phyloP scores from a whole-genome alignment of 2,888 invertebrate genomes.

The Drosophila dives region DNA sequence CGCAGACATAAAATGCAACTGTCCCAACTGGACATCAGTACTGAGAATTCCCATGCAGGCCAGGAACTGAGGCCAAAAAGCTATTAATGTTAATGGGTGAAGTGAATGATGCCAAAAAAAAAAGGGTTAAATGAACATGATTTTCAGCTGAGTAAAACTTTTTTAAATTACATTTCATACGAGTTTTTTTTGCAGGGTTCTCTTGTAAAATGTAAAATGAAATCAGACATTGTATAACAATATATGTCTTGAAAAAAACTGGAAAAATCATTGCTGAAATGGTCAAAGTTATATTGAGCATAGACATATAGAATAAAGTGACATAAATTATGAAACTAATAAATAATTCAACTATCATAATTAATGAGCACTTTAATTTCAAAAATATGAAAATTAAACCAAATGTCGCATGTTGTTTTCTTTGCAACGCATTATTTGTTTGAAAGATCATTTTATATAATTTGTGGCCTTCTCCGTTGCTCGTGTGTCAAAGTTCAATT shows the following conservation, averaged over 20 bases:
- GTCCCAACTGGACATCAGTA: conserved; percentile 27
- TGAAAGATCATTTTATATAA: conserved; percentile 45
- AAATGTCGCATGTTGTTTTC: conserved; percentile 7
- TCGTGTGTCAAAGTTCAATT: conserved; percentile 82
- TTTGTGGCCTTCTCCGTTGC: conserved; percentile 30
- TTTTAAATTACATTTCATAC: neutral
- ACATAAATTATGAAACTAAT: neutral
- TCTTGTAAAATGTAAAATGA: neutral
- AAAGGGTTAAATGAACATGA: neutral
- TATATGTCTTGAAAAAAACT: neutral
- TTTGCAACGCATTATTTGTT: conserved; percentile 22
- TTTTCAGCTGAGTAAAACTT: conserved; percentile 3
- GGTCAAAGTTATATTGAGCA: neutral
- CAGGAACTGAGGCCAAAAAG: conserved; percentile 39
- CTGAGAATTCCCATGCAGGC: conserved; percentile 30
- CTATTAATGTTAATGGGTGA: conserved; percentile 60
- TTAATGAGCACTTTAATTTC: conserved; percentile 4
- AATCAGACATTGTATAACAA: too few relatives aligned
- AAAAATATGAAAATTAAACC: neutral
- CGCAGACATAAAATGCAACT: conserved; percentile 3
- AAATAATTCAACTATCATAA: neutral
- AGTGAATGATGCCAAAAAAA: conserved; percentile 17
- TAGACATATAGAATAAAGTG: neutral
- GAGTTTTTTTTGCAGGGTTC: neutral
- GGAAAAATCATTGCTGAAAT: neutral